These are phyloP conservation scores for Rhinogobio ventralis DNA, from an alignment of 2,797 vertebrate genomes.

Conservation along the genomic window DNA sequence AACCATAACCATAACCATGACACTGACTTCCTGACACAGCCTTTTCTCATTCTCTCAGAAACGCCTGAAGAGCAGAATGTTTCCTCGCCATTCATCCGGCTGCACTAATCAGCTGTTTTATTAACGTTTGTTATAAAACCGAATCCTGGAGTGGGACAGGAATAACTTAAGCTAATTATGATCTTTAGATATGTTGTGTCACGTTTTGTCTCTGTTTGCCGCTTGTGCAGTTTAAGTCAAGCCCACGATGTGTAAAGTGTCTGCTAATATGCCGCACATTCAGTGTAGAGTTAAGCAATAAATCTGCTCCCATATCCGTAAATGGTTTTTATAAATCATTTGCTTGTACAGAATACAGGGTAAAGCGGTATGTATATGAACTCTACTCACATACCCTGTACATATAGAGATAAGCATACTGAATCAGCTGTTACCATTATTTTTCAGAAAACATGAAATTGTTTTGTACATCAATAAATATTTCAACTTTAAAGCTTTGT, in stretches of 20 bases:
- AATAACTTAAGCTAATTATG: constrained; percentile 17
- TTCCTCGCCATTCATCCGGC: constrained; percentile 25
- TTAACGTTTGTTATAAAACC: constrained; percentile 35
- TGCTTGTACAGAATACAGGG: constrained; percentile 80
- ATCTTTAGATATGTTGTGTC: constrained; percentile 44
- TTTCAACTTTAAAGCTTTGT: constrained; percentile 63
- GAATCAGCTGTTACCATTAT: constrained; percentile 81
- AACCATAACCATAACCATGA: constrained; percentile 40
- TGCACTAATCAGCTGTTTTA: constrained; percentile 42
- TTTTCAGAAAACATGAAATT: constrained; percentile 81
- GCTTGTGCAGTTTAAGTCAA: constrained; percentile 47
- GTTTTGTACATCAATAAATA: constrained; percentile 69
- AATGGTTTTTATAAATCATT: constrained; percentile 73
- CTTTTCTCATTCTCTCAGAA: constrained; percentile 34
- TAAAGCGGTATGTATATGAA: constrained; percentile 69
- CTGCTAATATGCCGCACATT: constrained; percentile 76
- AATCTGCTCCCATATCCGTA: constrained; percentile 78
- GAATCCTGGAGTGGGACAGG: constrained; percentile 10
- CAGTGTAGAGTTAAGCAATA: constrained; percentile 82
- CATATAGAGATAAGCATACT: constrained; percentile 77
- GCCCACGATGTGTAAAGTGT: constrained; percentile 50
- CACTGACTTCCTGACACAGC: constrained; percentile 41
- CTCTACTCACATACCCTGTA: constrained; percentile 70
- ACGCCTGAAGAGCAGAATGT: constrained; percentile 32
- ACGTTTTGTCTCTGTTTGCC: constrained; percentile 45